Evolutionary conservation across 2,888 invertebrate species (phyloP).

Genomic region (Phortica okadai): DNA sequence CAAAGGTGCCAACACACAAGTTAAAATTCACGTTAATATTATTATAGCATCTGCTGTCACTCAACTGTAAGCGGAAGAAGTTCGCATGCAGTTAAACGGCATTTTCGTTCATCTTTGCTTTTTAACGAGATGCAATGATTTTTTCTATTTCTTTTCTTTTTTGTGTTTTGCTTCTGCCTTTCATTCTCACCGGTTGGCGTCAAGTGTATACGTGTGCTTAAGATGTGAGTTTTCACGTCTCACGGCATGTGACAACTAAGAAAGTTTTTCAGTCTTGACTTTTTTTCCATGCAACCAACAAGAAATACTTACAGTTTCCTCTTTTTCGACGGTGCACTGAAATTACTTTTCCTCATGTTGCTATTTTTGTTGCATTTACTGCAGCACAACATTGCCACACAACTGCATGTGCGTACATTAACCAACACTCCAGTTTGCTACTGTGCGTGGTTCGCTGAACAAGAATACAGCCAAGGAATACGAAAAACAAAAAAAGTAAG

Average conservation of each 20-base stretch:
- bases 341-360: slow-evolving; percentile 1
- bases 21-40: background rate
- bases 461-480: background rate
- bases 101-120: slow-evolving; percentile 47
- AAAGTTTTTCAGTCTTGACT: slow-evolving; percentile 50
- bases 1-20: too few species aligned
- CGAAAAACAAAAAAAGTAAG: background rate
- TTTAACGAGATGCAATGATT: slow-evolving; percentile 3
- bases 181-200: slow-evolving; percentile 6
- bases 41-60: background rate
- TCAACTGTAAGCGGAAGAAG: slow-evolving; percentile 26
- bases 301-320: background rate
- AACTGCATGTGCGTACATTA: slow-evolving; percentile 30
- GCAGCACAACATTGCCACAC: background rate
- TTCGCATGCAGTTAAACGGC: slow-evolving; percentile 58
- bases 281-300: background rate
- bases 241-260: slow-evolving; percentile 61
- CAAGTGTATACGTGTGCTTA: slow-evolving; percentile 35
- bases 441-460: background rate
- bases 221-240: slow-evolving; percentile 49
- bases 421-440: slow-evolving; percentile 22
- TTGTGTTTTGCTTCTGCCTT: slow-evolving; percentile 31
- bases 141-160: slow-evolving; percentile 6
- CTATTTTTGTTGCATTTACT: slow-evolving; percentile 1
- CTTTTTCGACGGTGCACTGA: background rate